A percentile compares a stretch with the other conserved stretches of the same genome.
Evolutionary conservation across 2,797 vertebrate genomes (phyloP).

Genomic region (Tenualosa ilisha): DNA sequence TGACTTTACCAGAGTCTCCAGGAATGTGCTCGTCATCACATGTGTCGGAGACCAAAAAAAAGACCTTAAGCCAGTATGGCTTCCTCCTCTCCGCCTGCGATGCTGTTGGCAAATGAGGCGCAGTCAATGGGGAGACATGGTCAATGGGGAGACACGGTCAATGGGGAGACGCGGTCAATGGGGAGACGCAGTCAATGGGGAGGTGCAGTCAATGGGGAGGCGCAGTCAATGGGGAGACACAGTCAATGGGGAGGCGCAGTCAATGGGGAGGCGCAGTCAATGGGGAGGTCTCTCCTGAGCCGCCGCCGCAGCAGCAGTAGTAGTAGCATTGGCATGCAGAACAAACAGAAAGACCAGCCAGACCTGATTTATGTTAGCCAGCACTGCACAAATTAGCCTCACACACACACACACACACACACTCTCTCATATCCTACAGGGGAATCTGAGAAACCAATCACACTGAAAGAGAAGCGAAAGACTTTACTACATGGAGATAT

Average conservation of each 20-base stretch:
- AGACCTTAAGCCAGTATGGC: neutral
- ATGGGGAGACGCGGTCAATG: no score
- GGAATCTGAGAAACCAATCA: neutral
- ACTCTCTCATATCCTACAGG: neutral
- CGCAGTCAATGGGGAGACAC: no score
- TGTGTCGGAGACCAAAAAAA: neutral
- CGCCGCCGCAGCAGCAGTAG: no score
- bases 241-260: no score
- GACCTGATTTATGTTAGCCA: neutral
- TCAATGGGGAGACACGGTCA: no score
- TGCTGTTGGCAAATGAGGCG: neutral
- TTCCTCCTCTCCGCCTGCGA: neutral
- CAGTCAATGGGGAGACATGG: neutral
- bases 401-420: no score
- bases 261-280: no score
- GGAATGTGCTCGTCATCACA: neutral
- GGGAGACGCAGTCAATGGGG: no score
- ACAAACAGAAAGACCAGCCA: neutral
- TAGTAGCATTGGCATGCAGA: neutral
- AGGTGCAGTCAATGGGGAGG: no score
- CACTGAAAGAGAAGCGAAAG: neutral
- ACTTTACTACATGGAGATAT: neutral
- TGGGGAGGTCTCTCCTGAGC: no score
- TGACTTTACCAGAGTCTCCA: neutral
- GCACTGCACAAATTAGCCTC: neutral